Conservation (phyloP, 2,797 vertebrate genomes). For the Mycteria americana region DNA sequence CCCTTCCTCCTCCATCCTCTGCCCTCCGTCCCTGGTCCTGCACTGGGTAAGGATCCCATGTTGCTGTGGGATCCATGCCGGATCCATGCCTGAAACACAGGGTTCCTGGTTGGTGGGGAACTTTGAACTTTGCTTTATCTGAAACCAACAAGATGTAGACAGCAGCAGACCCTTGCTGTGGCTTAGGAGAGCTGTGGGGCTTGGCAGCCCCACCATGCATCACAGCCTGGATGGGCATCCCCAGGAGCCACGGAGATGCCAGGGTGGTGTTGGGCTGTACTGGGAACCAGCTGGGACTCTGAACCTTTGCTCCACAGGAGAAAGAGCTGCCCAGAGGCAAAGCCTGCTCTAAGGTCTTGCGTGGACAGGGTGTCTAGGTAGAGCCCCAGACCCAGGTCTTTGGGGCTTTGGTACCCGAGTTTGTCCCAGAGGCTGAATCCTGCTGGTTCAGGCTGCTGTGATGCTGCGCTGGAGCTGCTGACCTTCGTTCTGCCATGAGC, state of each 20-base stretch:
- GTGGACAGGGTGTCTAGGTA: background rate
- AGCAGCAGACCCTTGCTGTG: background rate
- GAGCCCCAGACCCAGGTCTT: background rate
- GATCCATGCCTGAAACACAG: background rate
- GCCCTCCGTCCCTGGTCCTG: background rate
- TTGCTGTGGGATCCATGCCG: background rate
- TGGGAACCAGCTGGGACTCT: background rate
- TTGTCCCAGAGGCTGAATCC: background rate
- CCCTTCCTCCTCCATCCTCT: background rate
- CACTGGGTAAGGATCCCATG: fast-evolving
- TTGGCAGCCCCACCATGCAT: background rate
- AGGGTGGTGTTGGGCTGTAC: background rate
- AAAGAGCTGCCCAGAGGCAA: background rate
- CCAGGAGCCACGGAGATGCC: background rate
- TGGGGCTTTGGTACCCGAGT: background rate
- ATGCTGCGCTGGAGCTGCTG: background rate
- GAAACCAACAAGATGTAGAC: background rate
- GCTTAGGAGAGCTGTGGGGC: background rate
- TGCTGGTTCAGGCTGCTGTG: background rate
- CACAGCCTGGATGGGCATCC: background rate
- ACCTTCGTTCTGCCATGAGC: background rate
- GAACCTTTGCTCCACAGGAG: background rate
- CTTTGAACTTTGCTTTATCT: background rate
- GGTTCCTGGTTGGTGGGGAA: background rate
- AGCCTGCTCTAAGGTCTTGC: background rate